These are phyloP conservation scores for Tetrax tetrax DNA, from an alignment of 2,113 vertebrate genomes.

Conservation along the genomic window DNA sequence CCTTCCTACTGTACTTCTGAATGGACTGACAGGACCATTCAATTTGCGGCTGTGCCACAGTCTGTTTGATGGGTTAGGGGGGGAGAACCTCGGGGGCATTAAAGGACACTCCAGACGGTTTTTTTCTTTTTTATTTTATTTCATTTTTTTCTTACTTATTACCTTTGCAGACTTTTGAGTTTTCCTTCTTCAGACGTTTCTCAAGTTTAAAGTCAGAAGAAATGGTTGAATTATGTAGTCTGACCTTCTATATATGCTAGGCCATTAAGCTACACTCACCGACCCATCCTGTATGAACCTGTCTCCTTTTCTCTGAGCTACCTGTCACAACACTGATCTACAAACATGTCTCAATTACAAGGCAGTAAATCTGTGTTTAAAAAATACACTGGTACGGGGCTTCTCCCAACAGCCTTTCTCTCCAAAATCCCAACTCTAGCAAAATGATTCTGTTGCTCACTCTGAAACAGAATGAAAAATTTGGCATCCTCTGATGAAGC, in stretches of 20 bases:
- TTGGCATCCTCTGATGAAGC: background rate
- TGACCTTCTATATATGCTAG: background rate
- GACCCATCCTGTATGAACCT: background rate
- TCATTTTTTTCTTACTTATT: background rate
- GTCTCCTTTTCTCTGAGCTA: background rate
- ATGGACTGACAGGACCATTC: background rate
- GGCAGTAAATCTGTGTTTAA: background rate
- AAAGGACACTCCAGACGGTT: background rate
- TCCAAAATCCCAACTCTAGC: background rate
- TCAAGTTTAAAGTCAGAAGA: background rate
- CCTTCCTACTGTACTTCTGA: background rate
- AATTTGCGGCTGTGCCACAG: background rate
- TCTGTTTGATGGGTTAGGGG: background rate
- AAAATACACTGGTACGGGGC: background rate
- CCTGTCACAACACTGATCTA: background rate
- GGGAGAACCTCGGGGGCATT: background rate
- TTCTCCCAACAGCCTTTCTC: background rate
- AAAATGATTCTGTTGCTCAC: background rate
- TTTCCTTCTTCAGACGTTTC: background rate
- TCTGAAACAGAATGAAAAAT: background rate
- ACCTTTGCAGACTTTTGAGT: background rate
- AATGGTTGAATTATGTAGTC: background rate
- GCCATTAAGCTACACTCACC: background rate
- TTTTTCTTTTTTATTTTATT: background rate
- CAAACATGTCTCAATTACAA: background rate